These are phyloP conservation scores for Drosophila ercepeae DNA, from an alignment of 1,140 invertebrate genomes.

Conservation along the genomic window DNA sequence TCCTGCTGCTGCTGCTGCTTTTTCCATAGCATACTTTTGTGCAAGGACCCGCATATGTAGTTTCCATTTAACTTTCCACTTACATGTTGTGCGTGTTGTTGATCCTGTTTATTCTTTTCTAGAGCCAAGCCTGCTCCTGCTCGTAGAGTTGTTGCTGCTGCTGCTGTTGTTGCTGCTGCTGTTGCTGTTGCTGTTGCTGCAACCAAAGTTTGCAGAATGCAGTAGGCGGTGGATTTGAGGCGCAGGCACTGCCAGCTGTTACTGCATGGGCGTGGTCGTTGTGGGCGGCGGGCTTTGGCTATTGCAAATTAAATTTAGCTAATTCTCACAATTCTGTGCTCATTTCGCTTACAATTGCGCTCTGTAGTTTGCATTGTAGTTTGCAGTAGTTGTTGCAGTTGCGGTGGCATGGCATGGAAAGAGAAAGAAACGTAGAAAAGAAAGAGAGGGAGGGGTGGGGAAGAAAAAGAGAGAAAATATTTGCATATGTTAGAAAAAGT, in stretches of 20 bases:
- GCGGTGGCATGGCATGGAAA: conserved; percentile 50
- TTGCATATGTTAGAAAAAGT: conserved; percentile 67
- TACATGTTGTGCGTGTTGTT: conserved; percentile 52
- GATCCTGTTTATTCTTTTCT: conserved; percentile 49
- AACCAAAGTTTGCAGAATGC: conserved; percentile 82
- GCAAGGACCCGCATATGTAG: conserved; percentile 57
- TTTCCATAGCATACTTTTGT: conserved; percentile 55
- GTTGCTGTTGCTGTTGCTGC: conserved; percentile 73
- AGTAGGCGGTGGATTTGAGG: conserved; percentile 70
- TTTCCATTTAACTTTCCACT: conserved; percentile 79
- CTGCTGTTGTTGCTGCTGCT: conserved; percentile 45
- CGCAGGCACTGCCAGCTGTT: conserved; percentile 42
- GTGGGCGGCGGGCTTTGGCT: conserved; percentile 59
- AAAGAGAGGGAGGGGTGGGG: conserved; percentile 18
- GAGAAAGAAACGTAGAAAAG: conserved; percentile 24
- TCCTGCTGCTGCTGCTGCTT: conserved; percentile 25
- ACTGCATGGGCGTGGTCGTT: conserved; percentile 48
- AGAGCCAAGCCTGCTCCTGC: conserved; percentile 73
- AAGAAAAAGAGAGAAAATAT: conserved; percentile 53
- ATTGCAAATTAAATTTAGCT: conserved; percentile 84
- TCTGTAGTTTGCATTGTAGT: conserved; percentile 65
- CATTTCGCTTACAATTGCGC: conserved; percentile 84
- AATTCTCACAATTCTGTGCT: conserved; percentile 84
- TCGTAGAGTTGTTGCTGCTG: conserved; percentile 57
- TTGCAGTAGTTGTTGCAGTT: conserved; percentile 23